Conservation (phyloP, 2,888 invertebrate genomes). For the Homarus gammarus region DNA sequence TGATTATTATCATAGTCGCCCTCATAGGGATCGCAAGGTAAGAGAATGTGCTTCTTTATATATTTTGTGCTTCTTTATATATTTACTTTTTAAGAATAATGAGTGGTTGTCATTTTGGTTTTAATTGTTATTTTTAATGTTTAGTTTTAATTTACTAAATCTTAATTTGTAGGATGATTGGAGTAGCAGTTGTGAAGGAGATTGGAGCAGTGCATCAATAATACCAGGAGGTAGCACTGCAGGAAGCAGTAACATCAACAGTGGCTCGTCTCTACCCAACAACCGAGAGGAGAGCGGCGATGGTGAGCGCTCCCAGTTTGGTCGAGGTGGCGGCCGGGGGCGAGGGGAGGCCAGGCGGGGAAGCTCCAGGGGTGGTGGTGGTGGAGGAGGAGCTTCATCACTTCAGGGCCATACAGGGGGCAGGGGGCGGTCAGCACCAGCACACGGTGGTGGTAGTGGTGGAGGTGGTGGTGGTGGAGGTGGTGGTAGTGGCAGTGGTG, state of each 20-base stretch:
- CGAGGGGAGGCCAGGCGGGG: constrained; percentile 69
- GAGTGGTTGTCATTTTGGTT: neutral
- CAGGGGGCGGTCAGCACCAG: constrained; percentile 52
- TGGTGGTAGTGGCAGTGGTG: constrained; percentile 26
- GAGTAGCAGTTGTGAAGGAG: constrained; percentile 57
- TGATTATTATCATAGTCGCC: constrained; percentile 56
- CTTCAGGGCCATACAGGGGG: constrained; percentile 63
- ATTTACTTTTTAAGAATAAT: neutral
- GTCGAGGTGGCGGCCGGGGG: constrained; percentile 73
- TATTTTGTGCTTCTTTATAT: neutral
- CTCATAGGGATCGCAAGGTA: constrained; percentile 63
- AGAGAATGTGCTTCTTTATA: neutral
- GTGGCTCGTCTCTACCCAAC: constrained; percentile 59
- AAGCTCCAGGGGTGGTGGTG: constrained; percentile 67
- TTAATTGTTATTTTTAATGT: neutral
- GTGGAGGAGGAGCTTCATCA: constrained; percentile 46
- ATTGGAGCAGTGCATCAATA: constrained; percentile 34
- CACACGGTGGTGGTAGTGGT: constrained; percentile 49
- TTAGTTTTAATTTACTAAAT: constrained; percentile 10
- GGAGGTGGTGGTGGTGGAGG: constrained; percentile 54
- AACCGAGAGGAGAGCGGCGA: constrained; percentile 65
- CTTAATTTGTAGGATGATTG: constrained; percentile 57
- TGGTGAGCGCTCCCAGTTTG: constrained; percentile 69
- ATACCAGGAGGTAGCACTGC: constrained; percentile 20
- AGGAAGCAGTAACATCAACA: constrained; percentile 35